Base-by-base conservation (phyloP, 2,113 vertebrate genomes). In the Burhinus oedicnemus region DNA sequence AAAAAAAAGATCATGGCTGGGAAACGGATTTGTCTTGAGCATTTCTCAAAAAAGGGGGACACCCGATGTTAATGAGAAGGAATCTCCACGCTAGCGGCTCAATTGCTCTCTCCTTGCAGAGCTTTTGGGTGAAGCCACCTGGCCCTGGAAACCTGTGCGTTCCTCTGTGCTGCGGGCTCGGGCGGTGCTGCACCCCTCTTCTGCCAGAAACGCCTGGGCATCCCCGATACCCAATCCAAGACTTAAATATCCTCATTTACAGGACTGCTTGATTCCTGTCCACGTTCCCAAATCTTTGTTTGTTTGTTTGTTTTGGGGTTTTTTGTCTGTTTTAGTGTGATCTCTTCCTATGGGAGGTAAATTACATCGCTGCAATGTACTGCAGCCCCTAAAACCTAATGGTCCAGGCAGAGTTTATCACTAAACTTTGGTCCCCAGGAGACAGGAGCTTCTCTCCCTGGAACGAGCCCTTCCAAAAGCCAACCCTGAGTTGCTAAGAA, bases 401-500 rank as follows among this genome's bases (percentile, higher is more conserved):
- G 54, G 64, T 42, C 55, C 60, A 20, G 62, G 25, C 68, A 74
- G 85, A 90, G 72, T 66, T 78, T 36, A 26, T 34, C 9, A 23
- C 64, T 87, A 49, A 95, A 89, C 91, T 97, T 91, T 13, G n/a
- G 60, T 42, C 72, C 76, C 51, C 64, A 3, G 34, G 62, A 83
- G 89, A 47, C 15, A 27, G 17, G 79, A 95, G 54, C 36, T 72
- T 76, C 58, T 69, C 44, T 90, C 49, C 27, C 58, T 70, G 40
- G 88, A 79, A 93, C 4, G 9, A 86, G 44, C 66, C 58, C 36
- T 86, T 61, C 83, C 83, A 70, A 96, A 89, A 87, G 36, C 81
- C 5, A 10, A 29, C 61, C 89, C 72, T 0, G 51, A 97, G 95
- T 96, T 96, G 96, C 96, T 96, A 96, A 94, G 95, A 51, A 89